Evolutionary conservation across 2,888 invertebrate genomes (phyloP).

Genomic region (Odontothrips loti): DNA sequence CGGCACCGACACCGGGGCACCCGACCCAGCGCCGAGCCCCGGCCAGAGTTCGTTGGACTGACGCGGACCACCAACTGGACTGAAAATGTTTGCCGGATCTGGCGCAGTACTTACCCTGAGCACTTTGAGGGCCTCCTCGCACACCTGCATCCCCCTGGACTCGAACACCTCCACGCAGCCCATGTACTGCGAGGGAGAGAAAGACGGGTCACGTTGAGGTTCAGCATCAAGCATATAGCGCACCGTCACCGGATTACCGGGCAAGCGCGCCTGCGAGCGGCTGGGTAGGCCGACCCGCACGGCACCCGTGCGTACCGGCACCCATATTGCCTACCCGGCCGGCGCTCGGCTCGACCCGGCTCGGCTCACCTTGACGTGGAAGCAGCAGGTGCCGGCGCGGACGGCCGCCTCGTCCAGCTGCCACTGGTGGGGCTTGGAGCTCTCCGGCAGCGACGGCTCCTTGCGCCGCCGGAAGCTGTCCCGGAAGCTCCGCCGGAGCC

Average conservation of each 20-base stretch:
- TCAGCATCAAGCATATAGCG: too few relatives aligned
- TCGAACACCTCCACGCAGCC: conserved; percentile 99
- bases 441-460: conserved; percentile 74
- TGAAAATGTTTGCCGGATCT: neutral
- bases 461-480: conserved; percentile 92
- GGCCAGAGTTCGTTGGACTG: neutral
- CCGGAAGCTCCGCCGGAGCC: conserved; percentile 81
- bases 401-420: conserved; percentile 97
- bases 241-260: too few relatives aligned
- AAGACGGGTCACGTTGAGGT: conserved; percentile 27
- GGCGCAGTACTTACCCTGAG: conserved; percentile 68
- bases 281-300: too few relatives aligned
- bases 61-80: neutral
- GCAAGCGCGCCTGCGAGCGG: too few relatives aligned
- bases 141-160: conserved; percentile 98
- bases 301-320: too few relatives aligned
- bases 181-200: conserved; percentile 64
- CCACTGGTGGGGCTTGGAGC: conserved; percentile 96
- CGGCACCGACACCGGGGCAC: too few relatives aligned
- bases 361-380: conserved; percentile 86
- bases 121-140: conserved; percentile 97
- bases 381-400: conserved; percentile 91
- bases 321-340: too few relatives aligned
- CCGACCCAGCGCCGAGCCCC: too few relatives aligned
- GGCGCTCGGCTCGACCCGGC: too few relatives aligned